Conservation (phyloP, 1,140 invertebrate species). For the Drosophila kanapiae region DNA sequence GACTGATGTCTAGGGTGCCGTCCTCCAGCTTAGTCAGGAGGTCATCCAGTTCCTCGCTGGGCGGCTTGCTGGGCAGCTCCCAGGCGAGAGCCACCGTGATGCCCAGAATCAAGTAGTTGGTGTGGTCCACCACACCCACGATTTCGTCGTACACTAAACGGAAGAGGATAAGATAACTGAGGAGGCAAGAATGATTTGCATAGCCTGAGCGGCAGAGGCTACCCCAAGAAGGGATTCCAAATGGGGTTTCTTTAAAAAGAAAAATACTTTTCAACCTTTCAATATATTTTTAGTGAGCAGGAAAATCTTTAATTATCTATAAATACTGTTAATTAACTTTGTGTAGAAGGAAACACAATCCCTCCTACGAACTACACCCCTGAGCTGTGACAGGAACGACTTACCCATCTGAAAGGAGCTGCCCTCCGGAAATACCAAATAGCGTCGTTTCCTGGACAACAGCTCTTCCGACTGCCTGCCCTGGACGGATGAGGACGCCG, state of each 20-base stretch:
- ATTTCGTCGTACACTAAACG: slow-evolving; percentile 76
- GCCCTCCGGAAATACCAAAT: slow-evolving; percentile 92
- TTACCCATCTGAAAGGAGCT: slow-evolving; percentile 91
- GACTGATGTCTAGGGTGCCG: slow-evolving; percentile 68
- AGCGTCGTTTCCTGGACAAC: slow-evolving; percentile 89
- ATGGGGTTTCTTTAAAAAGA: too few relatives aligned
- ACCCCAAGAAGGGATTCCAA: too few relatives aligned
- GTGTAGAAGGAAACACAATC: not conserved
- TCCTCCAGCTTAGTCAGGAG: slow-evolving; percentile 71
- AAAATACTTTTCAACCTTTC: not conserved
- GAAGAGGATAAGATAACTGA: slow-evolving; percentile 35
- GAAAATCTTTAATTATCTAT: not conserved
- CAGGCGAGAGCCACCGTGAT: slow-evolving; percentile 91
- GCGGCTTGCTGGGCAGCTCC: slow-evolving; percentile 89
- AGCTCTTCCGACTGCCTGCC: slow-evolving; percentile 59
- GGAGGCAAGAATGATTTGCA: slow-evolving; percentile 38
- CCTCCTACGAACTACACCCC: not conserved
- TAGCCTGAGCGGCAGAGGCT: slow-evolving; percentile 1
- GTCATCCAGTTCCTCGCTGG: slow-evolving; percentile 76
- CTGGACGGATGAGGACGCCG: slow-evolving; percentile 43
- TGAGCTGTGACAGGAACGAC: slow-evolving; percentile 61
- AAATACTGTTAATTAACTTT: not conserved
- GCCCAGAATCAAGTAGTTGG: slow-evolving; percentile 87
- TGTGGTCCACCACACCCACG: slow-evolving; percentile 79
- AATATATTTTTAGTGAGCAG: not conserved